These are phyloP conservation scores for Pyrocoelia pectoralis DNA, from an alignment of 2,888 invertebrate genomes.

Conservation along the genomic window DNA sequence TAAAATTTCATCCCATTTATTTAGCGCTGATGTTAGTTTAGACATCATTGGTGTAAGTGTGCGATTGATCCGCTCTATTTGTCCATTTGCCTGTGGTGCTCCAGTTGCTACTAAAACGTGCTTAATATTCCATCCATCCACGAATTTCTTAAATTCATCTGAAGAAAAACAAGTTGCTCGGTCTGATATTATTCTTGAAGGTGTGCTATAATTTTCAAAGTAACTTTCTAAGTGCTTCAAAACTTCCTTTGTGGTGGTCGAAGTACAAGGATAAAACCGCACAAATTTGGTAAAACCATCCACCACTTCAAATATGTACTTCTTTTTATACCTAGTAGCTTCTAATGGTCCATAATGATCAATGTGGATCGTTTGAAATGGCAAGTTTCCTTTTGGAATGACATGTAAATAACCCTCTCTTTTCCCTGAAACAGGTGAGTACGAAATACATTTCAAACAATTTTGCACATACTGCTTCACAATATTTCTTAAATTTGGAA, in stretches of 20 bases:
- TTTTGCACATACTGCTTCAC: background rate
- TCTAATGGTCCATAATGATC: slow-evolving; percentile 11
- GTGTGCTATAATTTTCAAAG: slow-evolving; percentile 34
- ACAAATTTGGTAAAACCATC: background rate
- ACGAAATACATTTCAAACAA: slow-evolving; percentile 1
- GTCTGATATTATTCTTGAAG: slow-evolving; percentile 41
- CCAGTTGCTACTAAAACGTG: slow-evolving; percentile 33
- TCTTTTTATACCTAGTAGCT: background rate
- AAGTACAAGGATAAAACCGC: background rate
- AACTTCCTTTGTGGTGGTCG: background rate
- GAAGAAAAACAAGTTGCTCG: slow-evolving; percentile 46
- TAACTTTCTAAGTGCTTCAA: background rate
- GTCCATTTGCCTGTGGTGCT: slow-evolving; percentile 47
- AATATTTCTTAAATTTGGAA: background rate
- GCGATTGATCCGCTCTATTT: slow-evolving; percentile 42
- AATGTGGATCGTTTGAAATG: background rate
- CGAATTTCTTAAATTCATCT: slow-evolving; percentile 40
- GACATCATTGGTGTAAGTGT: background rate
- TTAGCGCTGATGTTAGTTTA: background rate
- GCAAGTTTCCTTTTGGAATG: slow-evolving; percentile 2
- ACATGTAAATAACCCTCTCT: background rate
- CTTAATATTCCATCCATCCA: slow-evolving; percentile 30
- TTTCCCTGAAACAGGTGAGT: background rate
- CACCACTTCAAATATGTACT: background rate
- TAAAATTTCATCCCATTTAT: background rate